These are phyloP conservation scores for Drosophila burlai DNA, from an alignment of 1,140 invertebrate genomes.

Conservation along the genomic window DNA sequence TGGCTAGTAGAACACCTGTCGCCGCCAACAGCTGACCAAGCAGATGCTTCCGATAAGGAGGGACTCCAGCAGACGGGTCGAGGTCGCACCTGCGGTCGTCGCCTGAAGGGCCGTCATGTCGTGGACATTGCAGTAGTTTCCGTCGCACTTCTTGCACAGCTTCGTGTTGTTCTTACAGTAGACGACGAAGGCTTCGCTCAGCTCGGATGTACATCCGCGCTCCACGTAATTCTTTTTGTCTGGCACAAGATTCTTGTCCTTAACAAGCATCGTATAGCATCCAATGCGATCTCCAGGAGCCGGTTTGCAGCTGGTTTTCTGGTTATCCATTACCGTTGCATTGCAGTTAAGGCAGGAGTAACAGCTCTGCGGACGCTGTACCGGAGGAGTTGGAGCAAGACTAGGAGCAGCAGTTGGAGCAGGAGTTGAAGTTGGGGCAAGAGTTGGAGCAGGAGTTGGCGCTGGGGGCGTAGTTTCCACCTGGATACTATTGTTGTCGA, in stretches of 20 bases:
- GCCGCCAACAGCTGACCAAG: conserved; percentile 15
- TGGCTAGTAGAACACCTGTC: conserved; percentile 5
- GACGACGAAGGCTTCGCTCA: conserved; percentile 15
- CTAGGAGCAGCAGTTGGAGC: background rate
- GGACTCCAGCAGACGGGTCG: background rate
- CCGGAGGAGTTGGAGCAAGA: background rate
- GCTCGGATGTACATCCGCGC: conserved; percentile 67
- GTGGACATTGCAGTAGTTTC: conserved; percentile 50
- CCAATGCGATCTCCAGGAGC: background rate
- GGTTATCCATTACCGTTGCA: background rate
- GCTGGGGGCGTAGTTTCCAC: background rate
- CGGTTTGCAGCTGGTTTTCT: background rate
- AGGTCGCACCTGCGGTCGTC: background rate
- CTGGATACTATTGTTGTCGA: background rate
- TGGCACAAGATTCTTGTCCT: conserved; percentile 3
- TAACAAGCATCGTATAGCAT: conserved; percentile 17
- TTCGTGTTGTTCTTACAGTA: conserved; percentile 53
- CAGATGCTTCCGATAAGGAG: conserved; percentile 18
- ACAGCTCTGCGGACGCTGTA: background rate
- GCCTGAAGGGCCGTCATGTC: conserved; percentile 5
- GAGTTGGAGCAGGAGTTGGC: background rate
- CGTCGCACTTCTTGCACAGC: conserved; percentile 50
- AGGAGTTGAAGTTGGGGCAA: background rate
- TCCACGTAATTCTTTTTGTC: conserved; percentile 45
- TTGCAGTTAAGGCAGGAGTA: conserved; percentile 32